Conservation (phyloP, 2,797 vertebrate species). For the Heliangelus exortis region DNA sequence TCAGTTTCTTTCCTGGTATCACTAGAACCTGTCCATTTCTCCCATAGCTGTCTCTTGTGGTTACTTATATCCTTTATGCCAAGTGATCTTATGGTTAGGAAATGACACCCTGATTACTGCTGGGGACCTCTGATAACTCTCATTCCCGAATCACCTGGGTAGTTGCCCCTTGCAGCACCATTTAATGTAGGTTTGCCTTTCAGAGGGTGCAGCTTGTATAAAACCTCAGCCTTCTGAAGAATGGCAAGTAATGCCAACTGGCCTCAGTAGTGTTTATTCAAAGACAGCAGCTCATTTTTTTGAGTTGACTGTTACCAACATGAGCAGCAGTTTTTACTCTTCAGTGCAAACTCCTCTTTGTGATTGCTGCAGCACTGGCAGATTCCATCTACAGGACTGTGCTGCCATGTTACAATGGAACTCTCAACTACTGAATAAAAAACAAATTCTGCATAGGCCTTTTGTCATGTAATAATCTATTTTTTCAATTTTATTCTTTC, state of each 20-base stretch:
- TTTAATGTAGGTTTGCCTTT: not conserved
- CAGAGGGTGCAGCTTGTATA: not conserved
- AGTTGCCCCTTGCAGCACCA: not conserved
- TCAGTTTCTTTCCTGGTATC: not conserved
- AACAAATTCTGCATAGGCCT: not conserved
- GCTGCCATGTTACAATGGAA: not conserved
- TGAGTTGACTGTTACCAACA: not conserved
- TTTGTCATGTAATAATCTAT: not conserved
- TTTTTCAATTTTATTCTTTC: not conserved
- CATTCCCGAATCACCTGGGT: not conserved
- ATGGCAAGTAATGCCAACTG: not conserved
- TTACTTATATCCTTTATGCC: not conserved
- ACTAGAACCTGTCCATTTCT: not conserved
- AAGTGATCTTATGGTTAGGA: not conserved
- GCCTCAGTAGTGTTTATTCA: not conserved
- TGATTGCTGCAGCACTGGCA: not conserved
- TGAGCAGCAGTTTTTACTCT: not conserved
- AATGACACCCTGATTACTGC: not conserved
- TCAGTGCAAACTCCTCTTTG: not conserved
- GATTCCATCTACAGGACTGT: not conserved
- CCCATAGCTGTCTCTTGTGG: not conserved
- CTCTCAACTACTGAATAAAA: not conserved
- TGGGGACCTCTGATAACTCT: not conserved
- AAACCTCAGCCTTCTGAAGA: not conserved
- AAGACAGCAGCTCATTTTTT: not conserved